Percentiles rank a stretch among this genome's conserved stretches.
These are phyloP conservation scores for Coptodon bakossiorum DNA, from an alignment of 2,113 vertebrate genomes.

Conservation along the genomic window DNA sequence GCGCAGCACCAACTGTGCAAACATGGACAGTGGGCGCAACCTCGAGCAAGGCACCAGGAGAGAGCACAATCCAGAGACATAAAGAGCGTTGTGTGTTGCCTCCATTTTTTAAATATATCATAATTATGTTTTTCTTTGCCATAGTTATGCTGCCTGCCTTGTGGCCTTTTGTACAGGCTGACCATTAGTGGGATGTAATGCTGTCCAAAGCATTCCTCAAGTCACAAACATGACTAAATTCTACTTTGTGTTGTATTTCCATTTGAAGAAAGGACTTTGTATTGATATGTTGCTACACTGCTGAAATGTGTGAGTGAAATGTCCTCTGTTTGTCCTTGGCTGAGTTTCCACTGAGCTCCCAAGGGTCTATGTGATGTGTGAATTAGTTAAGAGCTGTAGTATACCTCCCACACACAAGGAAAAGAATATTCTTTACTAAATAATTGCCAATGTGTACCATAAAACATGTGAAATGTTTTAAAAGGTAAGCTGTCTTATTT, in stretches of 20 bases:
- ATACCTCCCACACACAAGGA: neutral
- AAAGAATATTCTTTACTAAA: constrained; percentile 6
- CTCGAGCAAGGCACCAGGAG: constrained; percentile 13
- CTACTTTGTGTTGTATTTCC: neutral
- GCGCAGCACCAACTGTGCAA: neutral
- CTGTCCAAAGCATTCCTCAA: constrained; percentile 8
- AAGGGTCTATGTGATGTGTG: neutral
- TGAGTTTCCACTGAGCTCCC: neutral
- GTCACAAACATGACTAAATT: constrained; percentile 41
- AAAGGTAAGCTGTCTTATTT: neutral
- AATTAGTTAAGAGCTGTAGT: neutral
- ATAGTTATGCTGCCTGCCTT: constrained; percentile 9
- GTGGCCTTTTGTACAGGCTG: constrained; percentile 20
- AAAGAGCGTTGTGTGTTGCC: neutral
- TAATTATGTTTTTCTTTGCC: neutral
- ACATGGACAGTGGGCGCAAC: neutral
- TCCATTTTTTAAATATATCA: neutral
- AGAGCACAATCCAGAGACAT: constrained; percentile 4
- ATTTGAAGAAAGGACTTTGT: neutral
- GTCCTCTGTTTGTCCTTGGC: constrained; percentile 26
- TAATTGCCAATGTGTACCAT: neutral
- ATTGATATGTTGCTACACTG: constrained; percentile 21
- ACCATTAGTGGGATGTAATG: constrained; percentile 37
- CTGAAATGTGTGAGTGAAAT: neutral
- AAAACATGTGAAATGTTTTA: neutral